A percentile compares a stretch with the other conserved stretches of the same genome.
Evolutionary conservation across 37 sponge, comb jelly and placozoan genomes (phyloP).

Genomic region (Spongilla lacustris): DNA sequence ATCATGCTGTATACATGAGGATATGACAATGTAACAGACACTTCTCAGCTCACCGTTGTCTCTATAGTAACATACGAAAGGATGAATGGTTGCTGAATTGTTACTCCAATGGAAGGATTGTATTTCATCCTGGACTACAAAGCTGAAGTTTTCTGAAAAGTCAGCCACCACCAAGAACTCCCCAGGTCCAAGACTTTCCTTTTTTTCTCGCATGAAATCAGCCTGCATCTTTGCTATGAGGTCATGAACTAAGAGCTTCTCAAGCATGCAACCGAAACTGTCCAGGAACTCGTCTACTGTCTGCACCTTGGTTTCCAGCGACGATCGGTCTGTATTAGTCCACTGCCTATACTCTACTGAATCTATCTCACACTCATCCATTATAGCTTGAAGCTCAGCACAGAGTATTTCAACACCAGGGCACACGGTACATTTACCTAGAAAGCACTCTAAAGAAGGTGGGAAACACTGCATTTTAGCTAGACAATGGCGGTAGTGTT

Average conservation of each 20-base stretch:
- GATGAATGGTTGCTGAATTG: slow-evolving; percentile 36
- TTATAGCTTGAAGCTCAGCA: neutral
- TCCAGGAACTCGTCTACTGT: slow-evolving; percentile 36
- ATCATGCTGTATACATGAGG: slow-evolving; percentile 50
- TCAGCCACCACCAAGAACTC: slow-evolving; percentile 34
- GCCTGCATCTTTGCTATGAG: slow-evolving; percentile 28
- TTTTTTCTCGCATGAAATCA: neutral
- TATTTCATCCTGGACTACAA: slow-evolving; percentile 42
- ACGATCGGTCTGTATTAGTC: slow-evolving; percentile 26
- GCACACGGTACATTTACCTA: slow-evolving; percentile 5
- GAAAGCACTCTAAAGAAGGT: neutral
- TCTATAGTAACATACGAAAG: slow-evolving; percentile 30
- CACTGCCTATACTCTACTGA: slow-evolving; percentile 10
- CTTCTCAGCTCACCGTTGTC: slow-evolving; percentile 28
- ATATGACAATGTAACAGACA: slow-evolving; percentile 40
- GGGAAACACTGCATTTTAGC: slow-evolving; percentile 9
- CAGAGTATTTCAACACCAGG: neutral
- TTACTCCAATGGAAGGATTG: slow-evolving; percentile 58
- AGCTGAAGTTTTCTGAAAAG: slow-evolving; percentile 47
- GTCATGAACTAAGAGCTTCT: slow-evolving; percentile 20
- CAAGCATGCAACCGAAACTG: slow-evolving; percentile 14
- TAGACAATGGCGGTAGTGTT: neutral
- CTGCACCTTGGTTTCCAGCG: slow-evolving; percentile 21
- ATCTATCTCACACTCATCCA: slow-evolving; percentile 19
- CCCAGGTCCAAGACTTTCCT: slow-evolving; percentile 10